Conservation (phyloP, 2,888 invertebrate species). For the Drosophila ezoana region DNA sequence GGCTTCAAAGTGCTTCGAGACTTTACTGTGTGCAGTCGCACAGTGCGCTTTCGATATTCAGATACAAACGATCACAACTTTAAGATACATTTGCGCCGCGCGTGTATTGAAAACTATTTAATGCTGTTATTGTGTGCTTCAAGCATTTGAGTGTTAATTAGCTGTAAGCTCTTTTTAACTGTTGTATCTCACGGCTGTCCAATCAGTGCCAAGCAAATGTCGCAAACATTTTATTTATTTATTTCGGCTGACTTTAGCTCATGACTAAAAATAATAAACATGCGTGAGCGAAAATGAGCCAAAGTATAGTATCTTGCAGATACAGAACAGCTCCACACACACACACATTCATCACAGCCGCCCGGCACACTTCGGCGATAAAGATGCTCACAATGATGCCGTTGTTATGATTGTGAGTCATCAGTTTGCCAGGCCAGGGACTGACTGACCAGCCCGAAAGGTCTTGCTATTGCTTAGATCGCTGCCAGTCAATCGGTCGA, state of each 20-base stretch:
- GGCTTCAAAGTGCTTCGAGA: slow-evolving; percentile 74
- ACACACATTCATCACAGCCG: slow-evolving; percentile 20
- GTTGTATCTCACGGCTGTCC: slow-evolving; percentile 23
- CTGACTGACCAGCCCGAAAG: slow-evolving; percentile 28
- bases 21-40: slow-evolving; percentile 77
- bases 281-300: slow-evolving; percentile 35
- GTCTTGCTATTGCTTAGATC: slow-evolving; percentile 40
- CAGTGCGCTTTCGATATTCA: slow-evolving; percentile 44
- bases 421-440: slow-evolving; percentile 6
- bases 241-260: slow-evolving; percentile 43
- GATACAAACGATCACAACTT: slow-evolving; percentile 32
- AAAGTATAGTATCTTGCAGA: slow-evolving; percentile 41
- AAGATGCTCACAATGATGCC: slow-evolving; percentile 32
- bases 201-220: slow-evolving; percentile 43
- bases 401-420: slow-evolving; percentile 51
- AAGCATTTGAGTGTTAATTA: slow-evolving; percentile 30
- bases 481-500: slow-evolving; percentile 20
- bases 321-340: slow-evolving; percentile 27
- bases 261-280: slow-evolving; percentile 68
- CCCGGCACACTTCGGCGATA: slow-evolving; percentile 34
- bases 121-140: slow-evolving; percentile 8
- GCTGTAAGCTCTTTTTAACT: slow-evolving; percentile 42
- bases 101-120: slow-evolving; percentile 21
- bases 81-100: slow-evolving; percentile 52
- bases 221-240: slow-evolving; percentile 19